phyloP scores from a whole-genome alignment of 2,113 vertebrate genomes.

The Origma solitaria region DNA sequence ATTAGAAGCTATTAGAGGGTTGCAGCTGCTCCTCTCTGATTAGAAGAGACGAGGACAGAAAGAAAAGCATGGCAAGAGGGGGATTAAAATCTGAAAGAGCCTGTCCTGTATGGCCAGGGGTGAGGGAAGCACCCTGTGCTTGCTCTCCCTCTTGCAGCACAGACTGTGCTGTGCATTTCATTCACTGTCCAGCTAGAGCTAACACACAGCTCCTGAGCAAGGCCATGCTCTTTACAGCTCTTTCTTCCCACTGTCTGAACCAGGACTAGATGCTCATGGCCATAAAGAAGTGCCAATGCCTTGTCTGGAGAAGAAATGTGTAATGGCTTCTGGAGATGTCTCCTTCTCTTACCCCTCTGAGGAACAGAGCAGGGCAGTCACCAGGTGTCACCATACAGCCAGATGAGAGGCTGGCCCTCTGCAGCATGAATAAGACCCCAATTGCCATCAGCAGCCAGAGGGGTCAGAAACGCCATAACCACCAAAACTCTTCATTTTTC shows the following conservation, averaged over 20 bases:
- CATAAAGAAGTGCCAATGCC: neutral
- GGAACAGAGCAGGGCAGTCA: neutral
- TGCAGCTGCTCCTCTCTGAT: slow-evolving; percentile 12
- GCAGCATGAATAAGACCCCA: neutral
- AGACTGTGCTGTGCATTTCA: neutral
- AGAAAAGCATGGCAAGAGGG: neutral
- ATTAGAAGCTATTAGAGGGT: neutral
- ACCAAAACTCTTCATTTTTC: neutral
- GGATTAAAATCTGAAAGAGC: neutral
- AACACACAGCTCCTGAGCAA: rapidly evolving
- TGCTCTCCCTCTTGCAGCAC: neutral
- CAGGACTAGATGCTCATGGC: neutral
- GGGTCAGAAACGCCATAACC: neutral
- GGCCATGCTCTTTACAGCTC: neutral
- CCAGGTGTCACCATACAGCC: neutral
- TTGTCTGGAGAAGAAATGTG: neutral
- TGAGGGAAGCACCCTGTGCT: neutral
- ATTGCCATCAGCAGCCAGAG: neutral
- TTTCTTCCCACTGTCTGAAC: neutral
- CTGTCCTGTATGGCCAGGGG: neutral
- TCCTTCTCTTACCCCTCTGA: neutral
- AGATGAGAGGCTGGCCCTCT: neutral
- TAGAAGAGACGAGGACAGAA: neutral
- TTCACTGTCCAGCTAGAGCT: neutral
- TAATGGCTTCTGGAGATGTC: neutral